These are phyloP conservation scores for Anagyrus pseudococci DNA, from an alignment of 2,888 invertebrate genomes.

Conservation along the genomic window DNA sequence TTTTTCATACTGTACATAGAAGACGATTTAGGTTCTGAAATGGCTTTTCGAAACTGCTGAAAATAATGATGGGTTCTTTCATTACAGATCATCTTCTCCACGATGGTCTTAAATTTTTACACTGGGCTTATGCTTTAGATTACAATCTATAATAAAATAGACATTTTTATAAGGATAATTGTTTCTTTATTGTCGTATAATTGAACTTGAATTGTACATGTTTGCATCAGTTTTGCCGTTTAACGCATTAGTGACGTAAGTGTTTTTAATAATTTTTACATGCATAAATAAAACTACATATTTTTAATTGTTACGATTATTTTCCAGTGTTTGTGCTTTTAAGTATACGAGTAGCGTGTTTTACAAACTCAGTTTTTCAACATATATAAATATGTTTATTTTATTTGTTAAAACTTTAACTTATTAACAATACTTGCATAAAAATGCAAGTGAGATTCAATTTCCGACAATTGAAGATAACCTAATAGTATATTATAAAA, in stretches of 20 bases:
- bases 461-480: constrained; percentile 34
- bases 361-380: no score
- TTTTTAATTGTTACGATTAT: no score
- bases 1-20: background rate
- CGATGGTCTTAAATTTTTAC: constrained; percentile 1
- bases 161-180: constrained; percentile 39
- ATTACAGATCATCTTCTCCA: constrained; percentile 41
- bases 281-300: no score
- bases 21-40: constrained; percentile 47
- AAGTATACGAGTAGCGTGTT: no score
- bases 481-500: constrained; percentile 27
- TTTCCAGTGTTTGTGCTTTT: no score
- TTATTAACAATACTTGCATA: no score
- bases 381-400: no score
- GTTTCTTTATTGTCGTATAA: constrained; percentile 54
- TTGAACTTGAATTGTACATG: constrained; percentile 38
- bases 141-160: constrained; percentile 21
- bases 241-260: no score
- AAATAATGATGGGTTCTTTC: constrained; percentile 37
- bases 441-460: no score
- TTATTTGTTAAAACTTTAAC: no score
- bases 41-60: constrained; percentile 45
- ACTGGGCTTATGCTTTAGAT: background rate
- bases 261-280: no score
- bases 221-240: no score